Evolutionary conservation across 2,797 vertebrate genomes (phyloP), one percentile per base, ranked within the genome.

Genomic region (Acomys russatus): DNA sequence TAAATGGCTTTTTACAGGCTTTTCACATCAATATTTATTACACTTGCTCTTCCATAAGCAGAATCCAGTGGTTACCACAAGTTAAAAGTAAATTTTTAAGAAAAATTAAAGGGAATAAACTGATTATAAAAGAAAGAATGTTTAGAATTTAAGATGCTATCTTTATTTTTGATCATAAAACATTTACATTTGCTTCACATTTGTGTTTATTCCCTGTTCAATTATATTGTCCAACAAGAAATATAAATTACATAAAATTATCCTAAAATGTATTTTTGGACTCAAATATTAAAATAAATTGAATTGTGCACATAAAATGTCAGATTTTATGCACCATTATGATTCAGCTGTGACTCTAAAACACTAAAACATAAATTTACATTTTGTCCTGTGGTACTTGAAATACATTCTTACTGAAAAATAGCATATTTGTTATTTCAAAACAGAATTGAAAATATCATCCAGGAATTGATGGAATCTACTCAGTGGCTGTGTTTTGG

Each of bases 21-120:
- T 25, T 90, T 87, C 12, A 83, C 5, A 83, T 90, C 22, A 94
- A 68, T 54, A 73, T 61, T 83, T 79, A n/a, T 78, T 92, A 77
- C 7, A 49, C 10, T 89, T 74, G 59, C 30, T 77, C 0, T 30
- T 77, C 9, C 59, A 74, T 6, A 30, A 22, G 1, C 12, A 92
- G 30, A 68, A 11, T 1, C 77, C 79, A 91, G 83, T 38, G 11
- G 38, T 1, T 59, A 8, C 30, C 30, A 7, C 3, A 71, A 44
- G 11, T 76, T 30, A 51, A 84, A 94, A 91, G 44, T 90, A 85
- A 44, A 51, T 80, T 88, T 9, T 68, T 35, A 28, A 20, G 25
- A 86, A 25, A 85, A 44, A 51, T 80, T 88, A 66, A 15, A 89
- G 28, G 0, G 71, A 1, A 35, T 10, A 30, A 1, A 25, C 71